A percentile compares a stretch with the other conserved stretches of the same genome.
phyloP scores from a whole-genome alignment of 2,113 vertebrate species.

The Ceyx melanurus region DNA sequence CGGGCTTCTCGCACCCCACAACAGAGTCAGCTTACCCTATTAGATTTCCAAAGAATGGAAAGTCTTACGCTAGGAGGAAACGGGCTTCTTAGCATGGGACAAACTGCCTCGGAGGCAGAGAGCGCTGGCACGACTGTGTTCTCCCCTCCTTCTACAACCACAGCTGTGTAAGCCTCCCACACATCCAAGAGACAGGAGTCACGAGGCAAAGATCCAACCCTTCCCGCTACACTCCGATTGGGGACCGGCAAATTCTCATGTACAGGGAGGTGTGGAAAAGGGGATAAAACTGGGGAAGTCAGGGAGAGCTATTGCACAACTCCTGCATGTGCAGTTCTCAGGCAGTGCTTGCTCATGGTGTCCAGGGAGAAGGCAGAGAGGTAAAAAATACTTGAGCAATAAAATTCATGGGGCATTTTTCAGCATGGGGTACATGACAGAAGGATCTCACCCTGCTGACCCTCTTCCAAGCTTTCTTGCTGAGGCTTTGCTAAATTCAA shows the following conservation, averaged over 20 bases:
- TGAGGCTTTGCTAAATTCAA: not conserved
- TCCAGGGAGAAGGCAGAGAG: not conserved
- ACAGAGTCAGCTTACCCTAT: slow-evolving; percentile 68
- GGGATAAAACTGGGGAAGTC: not conserved
- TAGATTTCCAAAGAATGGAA: slow-evolving; percentile 57
- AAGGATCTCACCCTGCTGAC: not conserved
- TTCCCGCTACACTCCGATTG: not conserved
- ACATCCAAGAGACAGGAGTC: not conserved
- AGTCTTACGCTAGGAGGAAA: slow-evolving; percentile 21
- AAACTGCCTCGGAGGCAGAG: not conserved
- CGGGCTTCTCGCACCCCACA: slow-evolving; percentile 31
- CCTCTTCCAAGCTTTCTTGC: not conserved
- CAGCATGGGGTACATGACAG: rapidly evolving
- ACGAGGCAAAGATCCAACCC: not conserved
- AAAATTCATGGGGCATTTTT: not conserved
- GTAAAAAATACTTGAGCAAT: not conserved
- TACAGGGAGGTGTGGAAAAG: not conserved
- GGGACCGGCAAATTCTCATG: not conserved
- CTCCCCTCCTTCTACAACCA: not conserved
- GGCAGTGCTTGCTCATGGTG: rapidly evolving
- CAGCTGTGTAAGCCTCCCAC: not conserved
- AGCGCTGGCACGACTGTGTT: not conserved
- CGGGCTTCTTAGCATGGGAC: not conserved
- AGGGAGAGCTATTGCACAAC: not conserved
- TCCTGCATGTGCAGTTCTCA: rapidly evolving